Evolutionary conservation across 2,113 vertebrate species (phyloP).

Genomic region (Centrocercus urophasianus): DNA sequence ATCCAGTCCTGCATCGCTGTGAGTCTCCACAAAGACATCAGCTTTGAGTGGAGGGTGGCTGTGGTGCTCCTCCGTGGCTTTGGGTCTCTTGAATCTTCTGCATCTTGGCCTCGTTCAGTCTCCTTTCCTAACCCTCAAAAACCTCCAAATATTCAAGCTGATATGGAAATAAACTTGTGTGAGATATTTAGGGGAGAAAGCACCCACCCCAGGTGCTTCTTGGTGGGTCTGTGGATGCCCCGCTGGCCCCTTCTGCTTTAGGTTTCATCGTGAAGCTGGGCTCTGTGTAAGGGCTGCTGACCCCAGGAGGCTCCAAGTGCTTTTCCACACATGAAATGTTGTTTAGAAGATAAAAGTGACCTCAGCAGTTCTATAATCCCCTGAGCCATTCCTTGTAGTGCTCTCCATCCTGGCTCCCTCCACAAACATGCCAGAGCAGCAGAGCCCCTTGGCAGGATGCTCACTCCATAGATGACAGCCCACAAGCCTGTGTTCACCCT

Average conservation of each 20-base stretch:
- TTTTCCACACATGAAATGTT: background rate
- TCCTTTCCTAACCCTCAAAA: background rate
- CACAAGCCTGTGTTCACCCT: background rate
- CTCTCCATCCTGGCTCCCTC: background rate
- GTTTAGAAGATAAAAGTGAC: background rate
- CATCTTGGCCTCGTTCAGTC: fast-evolving
- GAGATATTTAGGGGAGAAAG: background rate
- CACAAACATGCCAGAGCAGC: background rate
- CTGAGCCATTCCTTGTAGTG: background rate
- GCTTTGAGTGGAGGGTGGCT: fast-evolving
- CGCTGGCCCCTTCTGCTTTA: background rate
- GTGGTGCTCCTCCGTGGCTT: background rate
- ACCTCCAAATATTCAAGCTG: background rate
- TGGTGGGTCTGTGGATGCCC: background rate
- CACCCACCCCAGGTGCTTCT: background rate
- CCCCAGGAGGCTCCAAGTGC: background rate
- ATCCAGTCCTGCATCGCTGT: fast-evolving
- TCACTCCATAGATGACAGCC: background rate
- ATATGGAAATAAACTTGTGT: fast-evolving
- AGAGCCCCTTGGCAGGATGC: background rate
- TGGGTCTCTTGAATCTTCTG: background rate
- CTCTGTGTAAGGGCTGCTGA: fast-evolving
- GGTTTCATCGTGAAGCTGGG: background rate
- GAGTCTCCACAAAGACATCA: background rate
- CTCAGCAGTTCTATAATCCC: background rate